Evolutionary conservation across 2,113 vertebrate genomes (phyloP).

Genomic region (Ptyas mucosa): DNA sequence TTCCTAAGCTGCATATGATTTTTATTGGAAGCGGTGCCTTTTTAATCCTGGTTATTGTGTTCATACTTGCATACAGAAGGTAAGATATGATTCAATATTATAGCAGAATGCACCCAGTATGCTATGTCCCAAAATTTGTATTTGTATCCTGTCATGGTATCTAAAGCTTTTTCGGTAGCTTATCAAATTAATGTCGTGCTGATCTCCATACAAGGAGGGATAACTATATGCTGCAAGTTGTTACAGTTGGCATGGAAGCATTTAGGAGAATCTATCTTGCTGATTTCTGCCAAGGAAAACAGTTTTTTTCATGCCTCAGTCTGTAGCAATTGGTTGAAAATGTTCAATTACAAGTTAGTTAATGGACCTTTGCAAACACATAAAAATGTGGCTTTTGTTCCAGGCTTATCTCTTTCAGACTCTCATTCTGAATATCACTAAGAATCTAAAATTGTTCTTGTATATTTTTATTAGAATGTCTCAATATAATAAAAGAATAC

Average conservation of each 20-base stretch:
- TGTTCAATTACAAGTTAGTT: background rate
- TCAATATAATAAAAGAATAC: background rate
- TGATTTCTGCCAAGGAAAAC: background rate
- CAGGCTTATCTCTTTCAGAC: background rate
- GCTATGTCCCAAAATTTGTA: background rate
- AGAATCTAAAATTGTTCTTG: background rate
- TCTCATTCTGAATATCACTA: background rate
- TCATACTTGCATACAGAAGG: conserved; percentile 13
- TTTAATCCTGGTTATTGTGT: background rate
- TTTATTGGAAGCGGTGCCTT: conserved; percentile 19
- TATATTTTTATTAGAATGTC: background rate
- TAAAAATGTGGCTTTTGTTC: background rate
- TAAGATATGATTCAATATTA: background rate
- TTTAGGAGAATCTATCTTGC: background rate
- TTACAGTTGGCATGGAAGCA: background rate
- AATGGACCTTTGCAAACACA: background rate
- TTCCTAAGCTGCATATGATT: background rate
- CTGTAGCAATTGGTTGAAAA: background rate
- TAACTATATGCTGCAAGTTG: background rate
- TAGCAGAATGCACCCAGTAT: background rate
- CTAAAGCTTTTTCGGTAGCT: background rate
- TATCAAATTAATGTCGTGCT: background rate
- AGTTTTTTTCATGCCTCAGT: background rate
- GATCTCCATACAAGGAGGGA: background rate
- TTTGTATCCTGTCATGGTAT: background rate